These are phyloP conservation scores for Metellina segmentata DNA, from an alignment of 2,888 invertebrate genomes.

Conservation along the genomic window DNA sequence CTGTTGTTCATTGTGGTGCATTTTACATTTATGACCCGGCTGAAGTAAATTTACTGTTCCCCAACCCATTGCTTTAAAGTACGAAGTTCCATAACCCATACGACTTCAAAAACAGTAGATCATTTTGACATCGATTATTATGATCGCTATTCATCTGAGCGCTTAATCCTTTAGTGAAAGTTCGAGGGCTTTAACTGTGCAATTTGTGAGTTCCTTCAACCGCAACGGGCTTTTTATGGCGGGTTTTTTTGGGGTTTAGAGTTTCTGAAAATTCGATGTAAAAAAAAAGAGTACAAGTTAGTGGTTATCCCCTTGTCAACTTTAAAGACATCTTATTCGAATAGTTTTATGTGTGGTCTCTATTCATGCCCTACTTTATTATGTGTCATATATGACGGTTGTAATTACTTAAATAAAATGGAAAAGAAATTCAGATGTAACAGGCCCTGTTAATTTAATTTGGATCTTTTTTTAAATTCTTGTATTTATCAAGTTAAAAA, in stretches of 20 bases:
- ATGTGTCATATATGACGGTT: too few species aligned
- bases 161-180: slow-evolving; percentile 36
- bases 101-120: slow-evolving; percentile 19
- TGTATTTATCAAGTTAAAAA: too few species aligned
- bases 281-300: not conserved
- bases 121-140: slow-evolving; percentile 23
- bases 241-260: not conserved
- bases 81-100: not conserved
- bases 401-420: too few species aligned
- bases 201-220: slow-evolving; percentile 10
- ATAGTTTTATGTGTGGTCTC: not conserved
- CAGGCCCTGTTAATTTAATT: too few species aligned
- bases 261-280: not conserved
- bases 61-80: not conserved
- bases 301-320: not conserved
- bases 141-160: slow-evolving; percentile 26
- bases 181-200: not conserved
- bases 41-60: not conserved
- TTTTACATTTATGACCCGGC: not conserved
- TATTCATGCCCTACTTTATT: too few species aligned
- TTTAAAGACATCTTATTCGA: not conserved
- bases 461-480: too few species aligned
- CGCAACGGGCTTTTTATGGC: not conserved
- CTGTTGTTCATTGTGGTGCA: not conserved
- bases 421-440: too few species aligned